Percentiles rank a stretch among this genome's conserved stretches.
phyloP scores from a whole-genome alignment of 1,140 invertebrate genomes.

The Sogatella furcifera region DNA sequence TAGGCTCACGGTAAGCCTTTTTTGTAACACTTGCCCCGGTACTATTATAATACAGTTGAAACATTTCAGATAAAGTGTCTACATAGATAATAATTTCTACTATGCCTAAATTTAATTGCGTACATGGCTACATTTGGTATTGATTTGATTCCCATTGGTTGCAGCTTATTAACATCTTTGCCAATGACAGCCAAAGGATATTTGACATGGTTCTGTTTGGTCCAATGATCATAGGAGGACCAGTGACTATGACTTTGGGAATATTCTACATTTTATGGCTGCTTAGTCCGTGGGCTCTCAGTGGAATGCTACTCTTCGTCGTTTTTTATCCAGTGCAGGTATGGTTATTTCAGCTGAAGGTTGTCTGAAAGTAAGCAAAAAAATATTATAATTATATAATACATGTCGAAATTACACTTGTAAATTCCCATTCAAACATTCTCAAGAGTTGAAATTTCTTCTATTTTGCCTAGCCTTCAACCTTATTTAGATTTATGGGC shows the following conservation, averaged over 20 bases:
- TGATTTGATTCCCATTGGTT: conserved; percentile 20
- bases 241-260: conserved; percentile 45
- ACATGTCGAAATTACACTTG: neutral
- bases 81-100: too few relatives aligned
- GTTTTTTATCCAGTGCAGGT: conserved; percentile 57
- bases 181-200: conserved; percentile 53
- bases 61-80: too few relatives aligned
- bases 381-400: neutral
- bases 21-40: too few relatives aligned
- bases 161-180: conserved; percentile 56
- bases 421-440: neutral
- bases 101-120: too few relatives aligned
- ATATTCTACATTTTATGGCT: conserved; percentile 46
- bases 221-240: conserved; percentile 50
- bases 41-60: too few relatives aligned
- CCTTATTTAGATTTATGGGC: too few relatives aligned
- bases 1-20: too few relatives aligned
- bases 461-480: too few relatives aligned
- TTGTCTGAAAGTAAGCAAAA: neutral
- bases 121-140: too few relatives aligned
- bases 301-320: conserved; percentile 50
- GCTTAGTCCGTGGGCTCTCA: conserved; percentile 47
- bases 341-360: conserved; percentile 17
- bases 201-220: conserved; percentile 50
- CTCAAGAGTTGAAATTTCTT: neutral